These are phyloP conservation scores for Paratrypauchen microcephalus DNA, from an alignment of 2,797 vertebrate genomes.

Conservation along the genomic window DNA sequence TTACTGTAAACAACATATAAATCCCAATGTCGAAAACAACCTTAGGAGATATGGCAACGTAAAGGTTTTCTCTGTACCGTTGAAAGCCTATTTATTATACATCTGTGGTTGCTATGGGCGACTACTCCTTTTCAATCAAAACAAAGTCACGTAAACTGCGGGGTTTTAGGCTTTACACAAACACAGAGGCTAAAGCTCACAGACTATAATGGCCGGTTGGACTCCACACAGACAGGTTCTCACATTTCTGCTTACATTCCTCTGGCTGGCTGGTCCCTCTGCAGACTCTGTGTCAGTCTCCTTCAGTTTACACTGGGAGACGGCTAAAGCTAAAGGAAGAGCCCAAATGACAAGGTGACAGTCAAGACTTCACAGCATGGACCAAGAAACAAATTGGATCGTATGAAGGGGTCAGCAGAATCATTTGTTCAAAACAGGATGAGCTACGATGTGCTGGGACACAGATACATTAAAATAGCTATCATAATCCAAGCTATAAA, in stretches of 20 bases:
- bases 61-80: conserved; percentile 10
- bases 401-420: conserved; percentile 37
- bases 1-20: conserved; percentile 14
- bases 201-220: conserved; percentile 44
- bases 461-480: not conserved
- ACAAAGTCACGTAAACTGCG: conserved; percentile 30
- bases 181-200: conserved; percentile 13
- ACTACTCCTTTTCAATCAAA: conserved; percentile 35
- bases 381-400: conserved; percentile 32
- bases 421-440: conserved; percentile 23
- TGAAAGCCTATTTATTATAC: conserved; percentile 24
- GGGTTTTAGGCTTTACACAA: conserved; percentile 23
- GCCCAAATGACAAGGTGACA: conserved; percentile 50
- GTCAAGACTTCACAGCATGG: conserved; percentile 50
- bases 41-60: conserved; percentile 6
- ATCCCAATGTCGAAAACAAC: not conserved
- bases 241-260: conserved; percentile 78
- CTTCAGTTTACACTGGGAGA: conserved; percentile 63
- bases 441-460: not conserved
- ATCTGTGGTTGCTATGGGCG: conserved; percentile 33
- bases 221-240: conserved; percentile 67
- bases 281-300: conserved; percentile 51
- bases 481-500: not conserved
- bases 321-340: conserved; percentile 33
- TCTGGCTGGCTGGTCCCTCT: conserved; percentile 52